phyloP scores from a whole-genome alignment of 2,888 invertebrate genomes.

The Drosophila kanekoi region DNA sequence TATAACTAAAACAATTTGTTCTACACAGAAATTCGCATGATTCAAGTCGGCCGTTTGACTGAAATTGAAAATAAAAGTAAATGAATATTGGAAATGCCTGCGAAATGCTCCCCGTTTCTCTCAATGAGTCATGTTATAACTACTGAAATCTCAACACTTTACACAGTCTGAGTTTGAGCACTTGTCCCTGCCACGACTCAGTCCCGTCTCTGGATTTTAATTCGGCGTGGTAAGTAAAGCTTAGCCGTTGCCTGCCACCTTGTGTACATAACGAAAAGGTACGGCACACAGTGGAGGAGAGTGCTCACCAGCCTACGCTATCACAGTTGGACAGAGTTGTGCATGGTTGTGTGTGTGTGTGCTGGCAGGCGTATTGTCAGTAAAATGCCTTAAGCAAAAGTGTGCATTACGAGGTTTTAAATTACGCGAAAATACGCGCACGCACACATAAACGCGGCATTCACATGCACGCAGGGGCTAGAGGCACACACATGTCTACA shows the following conservation, averaged over 20 bases:
- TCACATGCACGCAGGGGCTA: slow-evolving; percentile 1
- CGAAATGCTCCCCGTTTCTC: slow-evolving; percentile 6
- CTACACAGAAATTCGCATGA: not conserved
- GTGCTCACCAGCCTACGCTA: slow-evolving; percentile 22
- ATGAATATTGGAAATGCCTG: not conserved
- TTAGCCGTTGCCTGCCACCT: slow-evolving; percentile 77
- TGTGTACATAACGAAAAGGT: slow-evolving; percentile 58
- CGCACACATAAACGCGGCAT: slow-evolving; percentile 32
- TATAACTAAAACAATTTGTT: slow-evolving; percentile 9
- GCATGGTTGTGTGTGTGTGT: slow-evolving; percentile 47
- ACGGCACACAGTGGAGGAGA: slow-evolving; percentile 4
- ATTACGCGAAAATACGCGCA: slow-evolving; percentile 70
- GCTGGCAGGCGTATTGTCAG: slow-evolving; percentile 74
- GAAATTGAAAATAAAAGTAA: not conserved
- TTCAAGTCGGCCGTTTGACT: not conserved
- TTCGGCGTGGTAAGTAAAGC: slow-evolving; percentile 73
- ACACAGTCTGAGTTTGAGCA: slow-evolving; percentile 43
- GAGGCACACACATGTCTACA: slow-evolving; percentile 8
- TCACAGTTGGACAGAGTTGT: slow-evolving; percentile 19
- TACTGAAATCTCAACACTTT: slow-evolving; percentile 70
- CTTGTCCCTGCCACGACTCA: slow-evolving; percentile 8
- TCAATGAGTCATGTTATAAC: slow-evolving; percentile 21
- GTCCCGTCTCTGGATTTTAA: slow-evolving; percentile 47
- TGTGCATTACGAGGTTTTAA: slow-evolving; percentile 81
- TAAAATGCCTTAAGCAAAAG: slow-evolving; percentile 78